Conservation (phyloP, 1,140 invertebrate genomes). For the Thalassaphorura encarpata region DNA sequence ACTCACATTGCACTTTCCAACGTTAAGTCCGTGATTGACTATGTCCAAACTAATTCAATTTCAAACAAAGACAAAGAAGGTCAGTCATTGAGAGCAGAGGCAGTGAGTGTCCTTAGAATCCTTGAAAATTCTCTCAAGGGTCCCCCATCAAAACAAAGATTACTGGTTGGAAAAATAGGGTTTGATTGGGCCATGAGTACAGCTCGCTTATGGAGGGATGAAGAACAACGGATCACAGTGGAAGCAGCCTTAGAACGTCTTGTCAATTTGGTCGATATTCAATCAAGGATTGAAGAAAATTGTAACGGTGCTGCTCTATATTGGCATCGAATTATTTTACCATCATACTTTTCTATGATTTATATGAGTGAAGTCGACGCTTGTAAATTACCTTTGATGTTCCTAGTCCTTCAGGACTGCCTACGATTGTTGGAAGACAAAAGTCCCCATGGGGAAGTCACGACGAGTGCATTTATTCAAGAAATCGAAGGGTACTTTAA, state of each 20-base stretch:
- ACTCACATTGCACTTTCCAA: slow-evolving; percentile 52
- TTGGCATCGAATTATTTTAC: slow-evolving; percentile 66
- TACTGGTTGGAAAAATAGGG: slow-evolving; percentile 54
- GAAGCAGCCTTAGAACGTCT: slow-evolving; percentile 50
- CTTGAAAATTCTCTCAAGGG: slow-evolving; percentile 39
- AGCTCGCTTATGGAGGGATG: slow-evolving; percentile 32
- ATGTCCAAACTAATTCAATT: slow-evolving; percentile 22
- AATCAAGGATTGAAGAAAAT: slow-evolving; percentile 25
- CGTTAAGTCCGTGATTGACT: slow-evolving; percentile 44
- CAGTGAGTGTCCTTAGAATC: slow-evolving; percentile 37
- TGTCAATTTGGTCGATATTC: slow-evolving; percentile 50
- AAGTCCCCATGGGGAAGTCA: slow-evolving; percentile 31
- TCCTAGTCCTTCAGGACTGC: slow-evolving; percentile 26
- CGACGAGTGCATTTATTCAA: slow-evolving; percentile 10
- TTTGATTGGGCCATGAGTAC: slow-evolving; percentile 53
- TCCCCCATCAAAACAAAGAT: slow-evolving; percentile 52
- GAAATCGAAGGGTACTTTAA: slow-evolving; percentile 28
- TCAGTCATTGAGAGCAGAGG: slow-evolving; percentile 48
- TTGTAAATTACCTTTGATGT: slow-evolving; percentile 21
- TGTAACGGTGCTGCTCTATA: slow-evolving; percentile 62
- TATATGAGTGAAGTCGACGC: slow-evolving; percentile 50
- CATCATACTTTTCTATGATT: slow-evolving; percentile 62
- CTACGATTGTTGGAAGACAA: slow-evolving; percentile 11
- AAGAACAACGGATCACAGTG: slow-evolving; percentile 45
- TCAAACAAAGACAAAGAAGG: background rate